Evolutionary conservation across 1,140 invertebrate species (phyloP).

Genomic region (Drosophila bocqueti): DNA sequence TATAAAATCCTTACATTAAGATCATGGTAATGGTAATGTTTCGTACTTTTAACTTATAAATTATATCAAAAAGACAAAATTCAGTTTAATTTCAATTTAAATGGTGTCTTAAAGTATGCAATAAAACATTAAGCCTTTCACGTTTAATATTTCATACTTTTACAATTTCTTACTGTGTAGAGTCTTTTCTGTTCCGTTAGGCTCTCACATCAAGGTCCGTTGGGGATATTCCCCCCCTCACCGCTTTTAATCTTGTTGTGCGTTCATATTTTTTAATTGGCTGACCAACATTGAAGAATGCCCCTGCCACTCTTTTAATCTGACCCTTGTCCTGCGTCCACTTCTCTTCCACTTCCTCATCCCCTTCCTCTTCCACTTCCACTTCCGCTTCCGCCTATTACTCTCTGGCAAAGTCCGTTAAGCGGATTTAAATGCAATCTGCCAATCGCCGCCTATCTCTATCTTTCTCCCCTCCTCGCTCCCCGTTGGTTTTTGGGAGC

Average conservation of each 20-base stretch:
- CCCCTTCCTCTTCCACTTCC: background rate
- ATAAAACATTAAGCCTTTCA: background rate
- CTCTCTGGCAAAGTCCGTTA: constrained; percentile 43
- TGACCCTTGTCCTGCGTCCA: constrained; percentile 10
- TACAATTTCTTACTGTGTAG: background rate
- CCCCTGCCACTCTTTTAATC: constrained; percentile 31
- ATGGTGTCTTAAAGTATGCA: background rate
- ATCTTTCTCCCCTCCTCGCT: background rate
- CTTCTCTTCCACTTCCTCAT: background rate
- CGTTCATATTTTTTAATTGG: constrained; percentile 70
- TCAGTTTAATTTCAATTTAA: background rate
- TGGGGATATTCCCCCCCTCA: constrained; percentile 6
- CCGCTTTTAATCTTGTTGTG: constrained; percentile 50
- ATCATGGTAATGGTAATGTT: background rate
- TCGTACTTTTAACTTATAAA: background rate
- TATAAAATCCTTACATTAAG: background rate
- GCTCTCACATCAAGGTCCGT: constrained; percentile 15
- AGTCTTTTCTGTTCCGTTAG: constrained; percentile 4
- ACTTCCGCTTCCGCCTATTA: constrained; percentile 43
- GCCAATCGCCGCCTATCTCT: constrained; percentile 41
- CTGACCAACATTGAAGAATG: constrained; percentile 47
- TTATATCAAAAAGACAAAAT: background rate
- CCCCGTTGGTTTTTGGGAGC: background rate
- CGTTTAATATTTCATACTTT: too few relatives aligned
- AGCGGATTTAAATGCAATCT: constrained; percentile 56